Percentiles rank a stretch among this genome's conserved stretches.
phyloP scores from a whole-genome alignment of 2,888 invertebrate genomes.

The Yponomeuta evonymella region DNA sequence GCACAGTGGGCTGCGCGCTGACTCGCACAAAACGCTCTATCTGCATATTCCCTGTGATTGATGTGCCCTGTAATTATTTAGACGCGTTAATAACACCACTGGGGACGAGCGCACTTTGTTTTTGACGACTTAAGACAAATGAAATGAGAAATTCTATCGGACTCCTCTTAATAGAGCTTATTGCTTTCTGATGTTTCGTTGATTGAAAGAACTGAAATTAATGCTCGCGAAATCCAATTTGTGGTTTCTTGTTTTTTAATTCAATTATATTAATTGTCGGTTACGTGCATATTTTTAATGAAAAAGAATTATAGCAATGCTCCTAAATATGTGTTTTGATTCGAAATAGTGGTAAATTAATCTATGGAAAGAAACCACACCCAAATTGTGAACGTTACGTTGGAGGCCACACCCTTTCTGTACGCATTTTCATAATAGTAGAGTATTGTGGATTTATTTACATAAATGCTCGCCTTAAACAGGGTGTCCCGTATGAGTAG shows the following conservation, averaged over 20 bases:
- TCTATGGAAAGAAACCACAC: conserved; percentile 41
- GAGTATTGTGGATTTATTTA: conserved; percentile 70
- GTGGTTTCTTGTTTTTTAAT: conserved; percentile 38
- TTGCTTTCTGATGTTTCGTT: conserved; percentile 71
- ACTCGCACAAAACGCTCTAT: conserved; percentile 73
- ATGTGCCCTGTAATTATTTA: conserved; percentile 76
- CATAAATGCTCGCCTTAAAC: conserved; percentile 65
- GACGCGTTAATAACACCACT: conserved; percentile 76
- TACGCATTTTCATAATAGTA: conserved; percentile 63
- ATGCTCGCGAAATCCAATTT: conserved; percentile 40
- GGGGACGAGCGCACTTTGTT: conserved; percentile 71
- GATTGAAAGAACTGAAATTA: conserved; percentile 63
- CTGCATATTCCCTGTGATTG: conserved; percentile 73
- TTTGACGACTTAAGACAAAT: conserved; percentile 74
- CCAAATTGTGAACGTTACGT: conserved; percentile 51
- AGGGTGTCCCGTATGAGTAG: no score
- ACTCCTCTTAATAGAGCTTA: conserved; percentile 63
- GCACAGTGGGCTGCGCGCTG: conserved; percentile 66
- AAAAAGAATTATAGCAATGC: not conserved
- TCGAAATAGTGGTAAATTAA: conserved; percentile 33
- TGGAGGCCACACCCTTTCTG: conserved; percentile 51
- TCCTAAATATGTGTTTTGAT: not conserved
- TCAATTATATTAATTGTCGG: conserved; percentile 43
- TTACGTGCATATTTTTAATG: conserved; percentile 2
- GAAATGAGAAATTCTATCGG: conserved; percentile 73